phyloP scores from a whole-genome alignment of 2,888 invertebrate genomes.

The Watsonalla binaria region DNA sequence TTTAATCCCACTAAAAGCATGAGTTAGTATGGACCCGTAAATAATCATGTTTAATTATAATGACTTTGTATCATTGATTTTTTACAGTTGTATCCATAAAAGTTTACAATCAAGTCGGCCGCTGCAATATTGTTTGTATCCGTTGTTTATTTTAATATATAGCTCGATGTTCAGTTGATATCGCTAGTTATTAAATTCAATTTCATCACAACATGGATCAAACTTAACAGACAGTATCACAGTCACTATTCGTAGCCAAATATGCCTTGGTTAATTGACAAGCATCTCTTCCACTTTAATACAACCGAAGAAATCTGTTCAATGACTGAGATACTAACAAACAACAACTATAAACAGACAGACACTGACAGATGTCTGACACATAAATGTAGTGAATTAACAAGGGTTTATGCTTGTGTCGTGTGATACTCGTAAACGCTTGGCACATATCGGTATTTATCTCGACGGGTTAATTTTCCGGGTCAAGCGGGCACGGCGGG shows the following conservation, averaged over 20 bases:
- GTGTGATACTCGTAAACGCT: conserved; percentile 40
- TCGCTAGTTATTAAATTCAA: too few relatives aligned
- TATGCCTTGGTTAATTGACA: neutral
- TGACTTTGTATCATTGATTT: conserved; percentile 14
- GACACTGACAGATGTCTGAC: neutral
- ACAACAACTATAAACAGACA: neutral
- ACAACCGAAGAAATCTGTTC: too few relatives aligned
- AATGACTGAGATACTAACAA: neutral
- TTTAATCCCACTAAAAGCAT: conserved; percentile 16
- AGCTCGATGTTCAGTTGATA: too few relatives aligned
- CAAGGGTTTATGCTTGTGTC: conserved; percentile 19
- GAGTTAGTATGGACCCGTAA: conserved; percentile 1
- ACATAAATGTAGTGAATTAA: conserved; percentile 8
- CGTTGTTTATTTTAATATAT: neutral
- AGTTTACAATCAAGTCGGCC: conserved; percentile 19
- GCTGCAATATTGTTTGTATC: conserved; percentile 14
- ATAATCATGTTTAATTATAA: conserved; percentile 6
- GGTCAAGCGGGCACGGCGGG: conserved; percentile 40
- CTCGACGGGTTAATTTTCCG: conserved; percentile 63
- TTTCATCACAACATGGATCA: neutral
- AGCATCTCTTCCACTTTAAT: neutral
- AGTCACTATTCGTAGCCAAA: neutral
- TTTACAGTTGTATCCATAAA: conserved; percentile 5
- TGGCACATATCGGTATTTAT: conserved; percentile 62
- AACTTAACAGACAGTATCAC: neutral